Conservation (phyloP, 2,113 vertebrate species). For the Python bivittatus region DNA sequence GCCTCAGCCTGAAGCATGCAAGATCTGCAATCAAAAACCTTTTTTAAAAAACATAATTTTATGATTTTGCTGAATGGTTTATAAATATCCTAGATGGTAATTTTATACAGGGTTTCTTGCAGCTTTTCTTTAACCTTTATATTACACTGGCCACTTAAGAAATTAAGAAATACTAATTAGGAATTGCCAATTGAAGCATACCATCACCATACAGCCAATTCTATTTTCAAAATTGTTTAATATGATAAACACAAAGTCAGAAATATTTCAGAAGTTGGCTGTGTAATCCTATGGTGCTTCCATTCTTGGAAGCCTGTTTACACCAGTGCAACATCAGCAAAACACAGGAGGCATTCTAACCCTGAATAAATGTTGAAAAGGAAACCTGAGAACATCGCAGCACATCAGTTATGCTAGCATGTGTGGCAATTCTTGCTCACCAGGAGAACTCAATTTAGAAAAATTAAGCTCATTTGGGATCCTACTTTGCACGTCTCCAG, state of each 20-base stretch:
- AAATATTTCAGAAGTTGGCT: not conserved
- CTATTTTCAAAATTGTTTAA: not conserved
- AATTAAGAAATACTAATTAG: not conserved
- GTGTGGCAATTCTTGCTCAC: not conserved
- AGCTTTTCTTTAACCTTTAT: not conserved
- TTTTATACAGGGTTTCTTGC: not conserved
- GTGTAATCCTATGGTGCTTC: not conserved
- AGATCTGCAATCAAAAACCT: not conserved
- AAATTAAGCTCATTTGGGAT: not conserved
- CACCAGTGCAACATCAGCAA: not conserved
- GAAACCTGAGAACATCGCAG: not conserved
- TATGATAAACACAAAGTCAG: not conserved
- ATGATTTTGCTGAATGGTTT: not conserved
- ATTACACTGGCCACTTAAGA: not conserved
- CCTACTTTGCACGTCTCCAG: not conserved
- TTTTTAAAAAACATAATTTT: not conserved
- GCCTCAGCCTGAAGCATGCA: not conserved
- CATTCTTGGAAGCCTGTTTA: not conserved
- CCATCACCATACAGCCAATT: not conserved
- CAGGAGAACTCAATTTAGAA: not conserved
- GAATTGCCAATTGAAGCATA: not conserved
- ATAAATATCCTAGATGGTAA: not conserved
- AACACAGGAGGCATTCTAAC: not conserved
- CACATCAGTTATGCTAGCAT: not conserved
- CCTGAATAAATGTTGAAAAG: not conserved